A percentile compares a stretch with the other conserved stretches of the same genome.
Conservation (phyloP, 2,797 vertebrate genomes). For the Galago senegalensis region DNA sequence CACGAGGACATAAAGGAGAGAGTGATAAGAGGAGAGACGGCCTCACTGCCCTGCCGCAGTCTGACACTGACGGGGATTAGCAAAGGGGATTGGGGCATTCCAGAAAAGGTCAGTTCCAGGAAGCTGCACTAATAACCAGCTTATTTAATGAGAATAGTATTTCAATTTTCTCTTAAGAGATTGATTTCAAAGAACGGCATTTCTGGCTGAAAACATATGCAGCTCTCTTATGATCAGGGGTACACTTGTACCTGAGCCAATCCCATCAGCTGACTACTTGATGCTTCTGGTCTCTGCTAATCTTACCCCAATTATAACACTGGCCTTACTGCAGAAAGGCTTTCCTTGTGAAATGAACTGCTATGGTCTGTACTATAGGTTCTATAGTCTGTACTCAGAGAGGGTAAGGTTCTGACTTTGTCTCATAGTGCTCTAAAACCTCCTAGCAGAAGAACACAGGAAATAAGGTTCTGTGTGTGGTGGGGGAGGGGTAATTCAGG, state of each 20-base stretch:
- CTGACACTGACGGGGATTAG: not conserved
- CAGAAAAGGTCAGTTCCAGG: constrained; percentile 40
- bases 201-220: not conserved
- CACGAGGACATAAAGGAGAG: constrained; percentile 31
- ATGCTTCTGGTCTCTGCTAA: not conserved
- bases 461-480: not conserved
- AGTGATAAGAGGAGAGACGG: not conserved
- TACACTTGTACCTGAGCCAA: not conserved
- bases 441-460: not conserved
- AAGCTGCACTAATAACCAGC: not conserved
- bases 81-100: not conserved
- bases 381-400: not conserved
- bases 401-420: not conserved
- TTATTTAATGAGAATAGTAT: constrained; percentile 47
- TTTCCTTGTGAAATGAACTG: not conserved
- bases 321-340: not conserved
- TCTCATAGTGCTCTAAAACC: not conserved
- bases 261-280: not conserved
- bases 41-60: not conserved
- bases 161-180: constrained; percentile 60
- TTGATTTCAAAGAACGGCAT: not conserved
- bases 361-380: not conserved
- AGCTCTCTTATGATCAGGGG: not conserved
- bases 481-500: not conserved
- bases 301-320: constrained; percentile 29